phyloP scores from a whole-genome alignment of 2,113 vertebrate genomes.

The Ancistrus triradiatus region DNA sequence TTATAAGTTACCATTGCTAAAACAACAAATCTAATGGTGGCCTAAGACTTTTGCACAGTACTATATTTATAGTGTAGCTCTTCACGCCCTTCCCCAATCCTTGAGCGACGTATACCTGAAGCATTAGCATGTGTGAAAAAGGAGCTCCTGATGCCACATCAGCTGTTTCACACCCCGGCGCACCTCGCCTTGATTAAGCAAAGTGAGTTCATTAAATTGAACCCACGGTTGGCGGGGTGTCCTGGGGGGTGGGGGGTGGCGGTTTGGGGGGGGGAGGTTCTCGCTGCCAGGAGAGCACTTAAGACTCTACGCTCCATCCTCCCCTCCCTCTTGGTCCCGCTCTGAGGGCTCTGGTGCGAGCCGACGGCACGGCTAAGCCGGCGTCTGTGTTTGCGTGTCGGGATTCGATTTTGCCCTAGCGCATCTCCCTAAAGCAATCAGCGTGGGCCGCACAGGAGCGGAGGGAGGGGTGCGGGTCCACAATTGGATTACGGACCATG shows the following conservation, averaged over 20 bases:
- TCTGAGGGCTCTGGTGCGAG: slow-evolving; percentile 54
- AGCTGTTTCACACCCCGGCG: slow-evolving; percentile 11
- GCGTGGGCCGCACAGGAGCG: slow-evolving; percentile 4
- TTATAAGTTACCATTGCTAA: too few species aligned
- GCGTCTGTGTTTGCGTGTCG: slow-evolving; percentile 44
- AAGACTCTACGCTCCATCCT: slow-evolving; percentile 54
- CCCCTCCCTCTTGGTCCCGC: slow-evolving; percentile 40
- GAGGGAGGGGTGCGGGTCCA: slow-evolving; percentile 40
- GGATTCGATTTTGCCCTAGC: slow-evolving; percentile 69
- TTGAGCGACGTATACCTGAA: too few species aligned
- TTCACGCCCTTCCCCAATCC: too few species aligned
- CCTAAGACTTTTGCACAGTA: too few species aligned
- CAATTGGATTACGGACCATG: slow-evolving; percentile 73
- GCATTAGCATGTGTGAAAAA: too few species aligned
- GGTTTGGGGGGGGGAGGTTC: slow-evolving; percentile 53
- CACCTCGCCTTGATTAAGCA: slow-evolving; percentile 40
- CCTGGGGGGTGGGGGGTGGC: slow-evolving; percentile 48
- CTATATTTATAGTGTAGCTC: too few species aligned
- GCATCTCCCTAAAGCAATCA: slow-evolving; percentile 69
- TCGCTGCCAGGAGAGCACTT: slow-evolving; percentile 71
- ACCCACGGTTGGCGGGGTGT: slow-evolving; percentile 46
- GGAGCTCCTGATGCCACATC: slow-evolving; percentile 16
- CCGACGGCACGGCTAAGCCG: slow-evolving; percentile 38
- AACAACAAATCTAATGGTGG: too few species aligned
- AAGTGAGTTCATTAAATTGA: slow-evolving; percentile 65